A percentile compares a stretch with the other conserved stretches of the same genome.
Evolutionary conservation across 2,888 invertebrate species (phyloP).

Genomic region (Dioctria linearis): DNA sequence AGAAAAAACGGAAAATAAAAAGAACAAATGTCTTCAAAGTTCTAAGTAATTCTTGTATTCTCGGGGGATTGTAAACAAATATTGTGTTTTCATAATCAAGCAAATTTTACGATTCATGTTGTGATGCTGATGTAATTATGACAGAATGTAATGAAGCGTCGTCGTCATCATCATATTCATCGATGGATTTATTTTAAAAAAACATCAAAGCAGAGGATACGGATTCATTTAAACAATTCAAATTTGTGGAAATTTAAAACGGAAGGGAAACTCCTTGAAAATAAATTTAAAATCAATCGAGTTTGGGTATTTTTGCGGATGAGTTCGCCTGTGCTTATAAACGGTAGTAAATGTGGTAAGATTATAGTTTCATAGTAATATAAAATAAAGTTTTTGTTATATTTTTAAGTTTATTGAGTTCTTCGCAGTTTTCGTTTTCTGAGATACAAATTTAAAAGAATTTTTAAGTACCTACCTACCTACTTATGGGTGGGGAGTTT

Average conservation of each 20-base stretch:
- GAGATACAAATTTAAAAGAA: no score
- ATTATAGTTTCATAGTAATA: neutral
- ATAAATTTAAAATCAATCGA: neutral
- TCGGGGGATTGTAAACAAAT: neutral
- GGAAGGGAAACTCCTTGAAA: neutral
- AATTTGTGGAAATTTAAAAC: neutral
- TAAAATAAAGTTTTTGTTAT: neutral
- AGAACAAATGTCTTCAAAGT: neutral
- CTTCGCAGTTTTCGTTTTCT: no score
- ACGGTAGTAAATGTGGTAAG: slow-evolving; percentile 20
- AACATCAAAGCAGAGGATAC: slow-evolving; percentile 27
- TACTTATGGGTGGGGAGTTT: no score
- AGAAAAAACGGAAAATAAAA: no score
- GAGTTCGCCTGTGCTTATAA: slow-evolving; percentile 34
- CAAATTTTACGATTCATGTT: neutral
- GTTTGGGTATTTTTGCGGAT: slow-evolving; percentile 32
- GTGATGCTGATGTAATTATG: neutral
- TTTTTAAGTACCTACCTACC: no score
- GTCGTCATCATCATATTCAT: neutral
- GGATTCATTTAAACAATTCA: neutral
- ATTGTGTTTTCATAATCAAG: neutral
- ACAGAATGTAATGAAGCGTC: slow-evolving; percentile 9
- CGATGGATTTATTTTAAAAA: neutral
- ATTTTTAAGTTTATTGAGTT: neutral
- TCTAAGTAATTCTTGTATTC: neutral